These are phyloP conservation scores for Propithecus deckenii DNA, from an alignment of 2,797 vertebrate genomes.

Conservation along the genomic window DNA sequence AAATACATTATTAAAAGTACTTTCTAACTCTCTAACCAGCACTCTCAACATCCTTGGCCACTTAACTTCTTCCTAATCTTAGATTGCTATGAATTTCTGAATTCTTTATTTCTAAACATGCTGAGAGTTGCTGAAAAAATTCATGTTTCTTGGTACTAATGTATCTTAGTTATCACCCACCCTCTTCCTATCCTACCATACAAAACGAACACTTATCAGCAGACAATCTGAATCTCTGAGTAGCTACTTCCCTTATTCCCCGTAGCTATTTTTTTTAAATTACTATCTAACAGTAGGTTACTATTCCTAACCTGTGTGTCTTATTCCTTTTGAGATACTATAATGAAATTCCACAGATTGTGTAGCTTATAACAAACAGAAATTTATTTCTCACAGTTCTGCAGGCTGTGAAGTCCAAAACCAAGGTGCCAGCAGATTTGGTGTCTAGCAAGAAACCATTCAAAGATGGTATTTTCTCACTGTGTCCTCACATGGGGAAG, in stretches of 20 bases:
- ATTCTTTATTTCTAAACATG: not conserved
- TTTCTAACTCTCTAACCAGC: not conserved
- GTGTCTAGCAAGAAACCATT: accelerated
- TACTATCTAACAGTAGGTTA: not conserved
- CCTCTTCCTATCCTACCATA: not conserved
- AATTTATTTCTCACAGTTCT: not conserved
- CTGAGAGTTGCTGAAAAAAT: not conserved
- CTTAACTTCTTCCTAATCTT: not conserved
- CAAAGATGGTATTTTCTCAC: not conserved
- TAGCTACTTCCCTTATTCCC: not conserved
- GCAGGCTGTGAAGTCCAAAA: not conserved
- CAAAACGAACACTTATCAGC: not conserved
- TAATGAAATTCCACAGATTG: not conserved
- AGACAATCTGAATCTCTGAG: not conserved
- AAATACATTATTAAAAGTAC: not conserved
- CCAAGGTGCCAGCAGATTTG: not conserved
- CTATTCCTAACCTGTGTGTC: not conserved
- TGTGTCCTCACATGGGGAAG: not conserved
- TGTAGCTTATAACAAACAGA: not conserved
- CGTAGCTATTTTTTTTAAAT: not conserved
- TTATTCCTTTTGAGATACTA: not conserved
- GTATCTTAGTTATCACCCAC: not conserved
- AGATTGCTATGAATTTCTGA: constrained; percentile 4
- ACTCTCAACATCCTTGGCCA: not conserved
- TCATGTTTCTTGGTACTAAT: not conserved